A percentile compares a stretch with the other conserved stretches of the same genome.
phyloP scores from a whole-genome alignment of 1,140 invertebrate genomes.

The Drosophila elegans region DNA sequence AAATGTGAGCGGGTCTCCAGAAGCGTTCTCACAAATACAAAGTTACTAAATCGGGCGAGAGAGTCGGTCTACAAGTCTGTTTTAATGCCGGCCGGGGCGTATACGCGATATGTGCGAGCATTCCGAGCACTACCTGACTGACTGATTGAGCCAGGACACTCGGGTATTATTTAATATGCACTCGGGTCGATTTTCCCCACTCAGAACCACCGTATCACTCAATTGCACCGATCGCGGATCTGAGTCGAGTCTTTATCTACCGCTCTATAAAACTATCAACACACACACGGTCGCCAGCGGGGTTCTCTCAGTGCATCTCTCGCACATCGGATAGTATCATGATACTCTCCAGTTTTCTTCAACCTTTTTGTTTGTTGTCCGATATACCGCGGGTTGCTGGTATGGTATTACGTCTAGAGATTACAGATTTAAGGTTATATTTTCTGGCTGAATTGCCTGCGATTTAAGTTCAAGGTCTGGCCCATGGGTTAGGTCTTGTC shows the following conservation, averaged over 20 bases:
- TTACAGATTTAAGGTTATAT: slow-evolving; percentile 27
- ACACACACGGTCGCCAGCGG: slow-evolving; percentile 11
- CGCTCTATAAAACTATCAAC: slow-evolving; percentile 37
- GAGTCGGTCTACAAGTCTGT: slow-evolving; percentile 35
- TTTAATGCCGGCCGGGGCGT: slow-evolving; percentile 66
- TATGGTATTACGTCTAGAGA: slow-evolving; percentile 28
- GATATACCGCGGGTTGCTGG: slow-evolving; percentile 33
- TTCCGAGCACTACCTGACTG: slow-evolving; percentile 63
- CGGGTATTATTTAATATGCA: slow-evolving; percentile 73
- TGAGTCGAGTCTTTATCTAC: slow-evolving; percentile 47
- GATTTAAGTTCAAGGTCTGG: slow-evolving; percentile 29
- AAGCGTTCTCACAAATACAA: slow-evolving; percentile 30
- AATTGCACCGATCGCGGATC: slow-evolving; percentile 34
- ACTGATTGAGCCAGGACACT: slow-evolving; percentile 41
- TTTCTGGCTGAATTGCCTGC: slow-evolving; percentile 2
- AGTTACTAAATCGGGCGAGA: neutral
- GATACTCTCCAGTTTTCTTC: slow-evolving; percentile 20
- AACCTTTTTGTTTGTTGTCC: slow-evolving; percentile 43
- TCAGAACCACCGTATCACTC: slow-evolving; percentile 17
- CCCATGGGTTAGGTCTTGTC: no score
- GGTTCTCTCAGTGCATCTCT: slow-evolving; percentile 8
- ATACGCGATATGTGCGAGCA: slow-evolving; percentile 71
- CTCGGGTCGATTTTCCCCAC: slow-evolving; percentile 1
- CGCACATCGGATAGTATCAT: slow-evolving; percentile 8
- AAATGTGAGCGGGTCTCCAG: slow-evolving; percentile 59